phyloP scores from a whole-genome alignment of 2,888 invertebrate genomes.

The Aradus depressus region DNA sequence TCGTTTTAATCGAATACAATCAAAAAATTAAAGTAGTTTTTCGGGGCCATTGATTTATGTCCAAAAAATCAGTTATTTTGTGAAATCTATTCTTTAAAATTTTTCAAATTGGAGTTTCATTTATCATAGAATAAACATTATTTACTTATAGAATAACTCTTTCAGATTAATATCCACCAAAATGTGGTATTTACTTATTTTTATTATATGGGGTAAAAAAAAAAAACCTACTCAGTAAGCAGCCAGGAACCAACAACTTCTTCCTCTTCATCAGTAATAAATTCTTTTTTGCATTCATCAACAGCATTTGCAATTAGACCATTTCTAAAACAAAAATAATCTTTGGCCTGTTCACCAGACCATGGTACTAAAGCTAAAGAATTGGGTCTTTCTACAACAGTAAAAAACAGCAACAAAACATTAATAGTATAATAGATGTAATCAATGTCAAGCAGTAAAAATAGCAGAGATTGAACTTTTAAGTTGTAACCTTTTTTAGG shows the following conservation, averaged over 20 bases:
- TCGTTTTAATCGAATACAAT: too few relatives aligned
- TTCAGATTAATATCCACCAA: too few relatives aligned
- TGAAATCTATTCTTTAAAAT: too few relatives aligned
- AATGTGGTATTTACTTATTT: too few relatives aligned
- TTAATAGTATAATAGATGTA: neutral
- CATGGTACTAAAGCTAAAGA: conserved; percentile 27
- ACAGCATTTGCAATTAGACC: conserved; percentile 62
- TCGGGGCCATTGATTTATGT: too few relatives aligned
- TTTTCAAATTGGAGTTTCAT: too few relatives aligned
- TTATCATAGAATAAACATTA: too few relatives aligned
- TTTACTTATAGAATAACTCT: too few relatives aligned
- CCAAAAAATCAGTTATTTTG: too few relatives aligned
- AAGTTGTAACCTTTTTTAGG: conserved; percentile 8
- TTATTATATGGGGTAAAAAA: too few relatives aligned
- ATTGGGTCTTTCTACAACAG: conserved; percentile 19
- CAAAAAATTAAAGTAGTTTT: too few relatives aligned
- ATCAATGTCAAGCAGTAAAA: neutral
- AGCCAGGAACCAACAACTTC: conserved; percentile 64
- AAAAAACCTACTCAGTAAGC: conserved; percentile 57
- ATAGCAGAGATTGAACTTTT: neutral
- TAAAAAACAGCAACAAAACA: neutral
- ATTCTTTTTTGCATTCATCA: conserved; percentile 52
- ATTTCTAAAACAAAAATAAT: conserved; percentile 60
- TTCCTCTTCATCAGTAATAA: conserved; percentile 57
- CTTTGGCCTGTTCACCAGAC: conserved; percentile 46